phyloP scores from a whole-genome alignment of 2,888 invertebrate species.

The Alentia gelatinosa region DNA sequence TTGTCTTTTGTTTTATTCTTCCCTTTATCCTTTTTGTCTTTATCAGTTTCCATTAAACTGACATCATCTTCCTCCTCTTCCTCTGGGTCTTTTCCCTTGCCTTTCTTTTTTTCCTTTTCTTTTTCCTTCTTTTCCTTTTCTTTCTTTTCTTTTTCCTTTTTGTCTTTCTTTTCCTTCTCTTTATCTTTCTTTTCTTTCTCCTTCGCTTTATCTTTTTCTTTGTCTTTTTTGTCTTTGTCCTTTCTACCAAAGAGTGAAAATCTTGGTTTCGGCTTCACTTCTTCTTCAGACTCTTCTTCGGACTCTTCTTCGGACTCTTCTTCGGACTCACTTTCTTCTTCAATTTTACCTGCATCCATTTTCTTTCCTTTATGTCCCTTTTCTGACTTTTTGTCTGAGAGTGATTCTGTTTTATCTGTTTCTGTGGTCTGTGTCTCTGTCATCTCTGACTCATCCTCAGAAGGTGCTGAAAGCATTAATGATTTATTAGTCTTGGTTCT shows the following conservation, averaged over 20 bases:
- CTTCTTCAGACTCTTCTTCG: constrained; percentile 44
- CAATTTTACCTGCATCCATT: background rate
- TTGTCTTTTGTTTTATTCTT: constrained; percentile 26
- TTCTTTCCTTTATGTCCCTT: background rate
- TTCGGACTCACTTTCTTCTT: background rate
- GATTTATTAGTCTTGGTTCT: too few relatives aligned
- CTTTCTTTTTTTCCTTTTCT: background rate
- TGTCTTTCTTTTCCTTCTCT: background rate
- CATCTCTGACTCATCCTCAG: background rate
- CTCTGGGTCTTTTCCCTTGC: background rate
- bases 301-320: constrained; percentile 41
- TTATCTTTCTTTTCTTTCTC: background rate
- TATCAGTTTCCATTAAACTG: background rate
- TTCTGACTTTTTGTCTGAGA: background rate
- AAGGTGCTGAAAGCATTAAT: constrained; percentile 24
- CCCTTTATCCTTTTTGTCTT: constrained; percentile 5
- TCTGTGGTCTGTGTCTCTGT: constrained; percentile 23
- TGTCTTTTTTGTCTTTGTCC: background rate
- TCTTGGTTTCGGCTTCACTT: background rate
- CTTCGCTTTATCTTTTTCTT: constrained; percentile 6
- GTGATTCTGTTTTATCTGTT: background rate
- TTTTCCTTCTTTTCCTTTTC: background rate
- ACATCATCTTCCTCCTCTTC: background rate
- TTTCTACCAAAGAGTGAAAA: constrained; percentile 16
- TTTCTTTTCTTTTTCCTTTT: constrained; percentile 1